Conservation (phyloP, 2,888 invertebrate genomes). For the Stegana nigrithorax region DNA sequence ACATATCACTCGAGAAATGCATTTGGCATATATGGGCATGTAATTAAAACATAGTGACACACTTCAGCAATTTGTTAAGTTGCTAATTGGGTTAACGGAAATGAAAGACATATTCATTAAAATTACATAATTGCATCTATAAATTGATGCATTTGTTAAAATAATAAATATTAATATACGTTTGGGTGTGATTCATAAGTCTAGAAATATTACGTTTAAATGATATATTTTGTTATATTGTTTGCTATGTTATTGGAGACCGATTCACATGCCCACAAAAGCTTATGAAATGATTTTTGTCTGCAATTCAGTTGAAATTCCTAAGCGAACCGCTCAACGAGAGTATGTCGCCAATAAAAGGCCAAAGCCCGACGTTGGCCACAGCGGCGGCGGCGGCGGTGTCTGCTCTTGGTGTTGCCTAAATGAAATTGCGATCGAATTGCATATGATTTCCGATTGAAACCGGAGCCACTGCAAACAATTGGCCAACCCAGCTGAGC, state of each 20-base stretch:
- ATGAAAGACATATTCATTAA: neutral
- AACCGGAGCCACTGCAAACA: slow-evolving; percentile 38
- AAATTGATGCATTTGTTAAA: too few species aligned
- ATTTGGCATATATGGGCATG: neutral
- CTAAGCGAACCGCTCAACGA: neutral
- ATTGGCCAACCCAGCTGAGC: neutral
- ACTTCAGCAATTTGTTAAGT: slow-evolving; percentile 11
- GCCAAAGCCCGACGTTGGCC: too few species aligned
- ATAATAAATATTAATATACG: too few species aligned
- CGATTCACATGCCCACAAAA: too few species aligned
- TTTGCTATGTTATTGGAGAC: too few species aligned
- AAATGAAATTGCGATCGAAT: slow-evolving; percentile 53
- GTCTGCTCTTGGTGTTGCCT: neutral
- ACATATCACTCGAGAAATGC: neutral
- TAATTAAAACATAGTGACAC: slow-evolving; percentile 1
- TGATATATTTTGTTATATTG: too few species aligned
- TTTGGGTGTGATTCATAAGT: slow-evolving; percentile 4
- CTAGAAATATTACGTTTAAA: neutral
- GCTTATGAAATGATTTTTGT: too few species aligned
- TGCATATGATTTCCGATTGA: slow-evolving; percentile 57
- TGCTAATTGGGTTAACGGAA: slow-evolving; percentile 7
- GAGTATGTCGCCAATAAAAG: too few species aligned
- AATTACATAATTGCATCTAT: neutral
- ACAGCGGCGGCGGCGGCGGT: too few species aligned
- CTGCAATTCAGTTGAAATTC: too few species aligned